These are phyloP conservation scores for Larimichthys polyactis DNA, from an alignment of 2,113 vertebrate species.

Conservation along the genomic window DNA sequence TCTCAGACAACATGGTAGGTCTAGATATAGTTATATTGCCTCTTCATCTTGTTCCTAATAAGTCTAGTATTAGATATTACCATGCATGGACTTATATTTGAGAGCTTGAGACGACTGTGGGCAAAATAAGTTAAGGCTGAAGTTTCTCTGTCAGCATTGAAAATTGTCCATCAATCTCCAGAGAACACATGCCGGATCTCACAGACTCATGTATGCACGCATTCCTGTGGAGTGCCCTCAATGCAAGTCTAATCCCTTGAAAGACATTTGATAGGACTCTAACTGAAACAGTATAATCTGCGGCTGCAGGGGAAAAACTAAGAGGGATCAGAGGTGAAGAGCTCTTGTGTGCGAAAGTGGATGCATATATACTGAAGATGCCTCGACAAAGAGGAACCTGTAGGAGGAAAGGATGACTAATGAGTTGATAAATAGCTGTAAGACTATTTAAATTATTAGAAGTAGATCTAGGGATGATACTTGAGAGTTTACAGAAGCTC, in stretches of 20 bases:
- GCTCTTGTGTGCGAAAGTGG: neutral
- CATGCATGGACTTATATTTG: conserved; percentile 16
- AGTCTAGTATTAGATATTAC: conserved; percentile 14
- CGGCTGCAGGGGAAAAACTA: neutral
- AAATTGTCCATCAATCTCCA: conserved; percentile 14
- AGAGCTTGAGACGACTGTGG: conserved; percentile 9
- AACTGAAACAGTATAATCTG: conserved; percentile 30
- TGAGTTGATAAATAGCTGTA: neutral
- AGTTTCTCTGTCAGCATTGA: conserved; percentile 14
- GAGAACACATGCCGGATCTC: conserved; percentile 19
- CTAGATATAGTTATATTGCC: conserved; percentile 32
- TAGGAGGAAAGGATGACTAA: conserved; percentile 5
- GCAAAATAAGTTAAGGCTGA: neutral
- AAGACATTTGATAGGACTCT: conserved; percentile 26
- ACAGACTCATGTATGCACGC: conserved; percentile 4
- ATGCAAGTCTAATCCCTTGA: neutral
- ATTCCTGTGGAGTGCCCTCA: conserved; percentile 16
- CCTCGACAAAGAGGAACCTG: neutral
- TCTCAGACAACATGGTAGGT: conserved; percentile 3
- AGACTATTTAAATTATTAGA: conserved; percentile 25
- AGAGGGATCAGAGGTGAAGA: conserved; percentile 8
- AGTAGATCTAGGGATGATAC: neutral
- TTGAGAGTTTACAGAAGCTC: neutral
- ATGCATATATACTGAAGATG: neutral
- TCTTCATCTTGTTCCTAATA: conserved; percentile 22